phyloP scores from a whole-genome alignment of 2,113 vertebrate species.

The Cacatua alba region DNA sequence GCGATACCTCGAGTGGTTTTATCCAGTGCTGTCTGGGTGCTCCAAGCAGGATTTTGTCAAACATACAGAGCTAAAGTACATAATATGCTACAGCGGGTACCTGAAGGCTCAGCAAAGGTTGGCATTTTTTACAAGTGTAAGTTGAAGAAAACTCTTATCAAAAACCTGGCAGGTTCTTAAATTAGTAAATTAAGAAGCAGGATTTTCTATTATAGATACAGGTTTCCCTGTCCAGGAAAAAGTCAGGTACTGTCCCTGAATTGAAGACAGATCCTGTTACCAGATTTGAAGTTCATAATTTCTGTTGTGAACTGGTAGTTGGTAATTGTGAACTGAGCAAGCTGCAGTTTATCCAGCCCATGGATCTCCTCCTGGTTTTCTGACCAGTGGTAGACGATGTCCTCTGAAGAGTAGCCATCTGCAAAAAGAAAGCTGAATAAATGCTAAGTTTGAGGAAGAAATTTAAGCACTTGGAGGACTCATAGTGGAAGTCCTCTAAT shows the following conservation, averaged over 20 bases:
- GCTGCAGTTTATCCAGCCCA: constrained; percentile 92
- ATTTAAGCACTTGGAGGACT: background rate
- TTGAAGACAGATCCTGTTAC: constrained; percentile 68
- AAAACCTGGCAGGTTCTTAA: background rate
- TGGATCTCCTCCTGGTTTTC: constrained; percentile 94
- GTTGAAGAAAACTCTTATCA: background rate
- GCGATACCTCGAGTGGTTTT: background rate
- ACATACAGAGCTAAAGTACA: background rate
- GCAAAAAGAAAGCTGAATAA: constrained; percentile 44
- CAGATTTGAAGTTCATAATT: constrained; percentile 94
- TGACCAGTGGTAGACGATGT: constrained; percentile 96
- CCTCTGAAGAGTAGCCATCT: constrained; percentile 98
- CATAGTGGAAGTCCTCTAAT: background rate
- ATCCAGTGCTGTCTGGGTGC: background rate
- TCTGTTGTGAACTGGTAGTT: constrained; percentile 92
- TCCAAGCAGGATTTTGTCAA: background rate
- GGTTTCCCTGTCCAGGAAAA: background rate
- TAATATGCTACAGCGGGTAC: background rate
- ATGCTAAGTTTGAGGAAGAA: background rate
- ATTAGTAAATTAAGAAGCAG: background rate
- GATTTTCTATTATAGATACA: background rate
- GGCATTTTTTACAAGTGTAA: background rate
- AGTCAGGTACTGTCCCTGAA: background rate
- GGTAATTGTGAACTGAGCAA: constrained; percentile 97
- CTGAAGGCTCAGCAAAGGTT: background rate